Base-by-base conservation (phyloP, 1,140 invertebrate genomes). In the Delia radicum region DNA sequence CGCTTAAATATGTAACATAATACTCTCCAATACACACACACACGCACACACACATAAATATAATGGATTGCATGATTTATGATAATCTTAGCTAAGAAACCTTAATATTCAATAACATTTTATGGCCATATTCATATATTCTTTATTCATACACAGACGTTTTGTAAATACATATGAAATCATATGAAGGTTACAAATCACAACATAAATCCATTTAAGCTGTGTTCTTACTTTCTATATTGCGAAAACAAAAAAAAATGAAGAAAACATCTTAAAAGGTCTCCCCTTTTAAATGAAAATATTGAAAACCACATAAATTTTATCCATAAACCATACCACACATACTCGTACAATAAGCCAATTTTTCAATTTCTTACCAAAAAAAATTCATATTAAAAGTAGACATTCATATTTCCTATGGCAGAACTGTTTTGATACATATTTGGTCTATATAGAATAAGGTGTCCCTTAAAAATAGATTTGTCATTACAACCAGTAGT, bases 1-100 rank as follows among this genome's bases (percentile, higher is more conserved):
- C 7, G 15, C 6, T 55, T 21, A 6, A 48, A 62, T 29, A 65
- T 65, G 62, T 28, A 65, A 28, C 63, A 29, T 28, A 27, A 65
- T 28, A n/a, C 7, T 77, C 61, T 55, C 74, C 15, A 27, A 65
- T 28, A n/a, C 7, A 78, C 61, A 55, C 74, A 62, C 18, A 80
- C 81, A 79, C 79, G 18, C 5, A 69, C n/a, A n/a, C 29, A 69
- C 29, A 21, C 65, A 69, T 69, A 69, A n/a, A n/a, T n/a, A n/a
- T n/a, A n/a, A n/a, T n/a, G n/a, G n/a, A n/a, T n/a, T n/a, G n/a
- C n/a, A 69, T 69, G 65, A 69, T 69, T 69, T 69, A 69, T 69
- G 65, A 69, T 69, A 69, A 69, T 33, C 65, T 69, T 13, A n/a
- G 15, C 29, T 21, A 69, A 21, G 31, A 37, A 69, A 69, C n/a